Percentiles rank a stretch among this genome's conserved stretches.
Evolutionary conservation across 1,140 invertebrate genomes (phyloP).

Genomic region (Drosophila kohkoa): DNA sequence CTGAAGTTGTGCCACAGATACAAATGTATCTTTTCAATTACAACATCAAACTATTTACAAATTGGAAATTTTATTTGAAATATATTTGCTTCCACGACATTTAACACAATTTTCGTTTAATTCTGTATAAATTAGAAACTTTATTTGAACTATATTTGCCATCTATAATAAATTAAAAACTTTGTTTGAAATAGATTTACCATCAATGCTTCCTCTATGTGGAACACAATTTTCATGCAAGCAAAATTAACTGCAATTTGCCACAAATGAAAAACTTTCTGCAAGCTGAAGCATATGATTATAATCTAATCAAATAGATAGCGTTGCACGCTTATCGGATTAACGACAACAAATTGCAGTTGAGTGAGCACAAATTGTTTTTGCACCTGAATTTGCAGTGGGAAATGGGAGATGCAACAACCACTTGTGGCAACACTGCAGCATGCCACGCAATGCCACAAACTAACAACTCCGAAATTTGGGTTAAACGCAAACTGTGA

Average conservation of each 20-base stretch:
- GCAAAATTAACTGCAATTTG: neutral
- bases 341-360: slow-evolving; percentile 32
- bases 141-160: too few relatives aligned
- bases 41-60: too few relatives aligned
- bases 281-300: neutral
- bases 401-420: slow-evolving; percentile 41
- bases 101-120: too few relatives aligned
- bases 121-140: too few relatives aligned
- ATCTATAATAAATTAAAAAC: too few relatives aligned
- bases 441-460: slow-evolving; percentile 51
- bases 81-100: neutral
- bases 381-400: slow-evolving; percentile 66
- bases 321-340: slow-evolving; percentile 34
- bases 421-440: slow-evolving; percentile 39
- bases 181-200: neutral
- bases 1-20: too few relatives aligned
- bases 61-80: too few relatives aligned
- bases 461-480: slow-evolving; percentile 48
- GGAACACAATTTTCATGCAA: neutral
- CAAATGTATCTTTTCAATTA: too few relatives aligned
- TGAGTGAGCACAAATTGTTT: slow-evolving; percentile 63
- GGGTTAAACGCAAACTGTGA: slow-evolving; percentile 59
- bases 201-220: too few relatives aligned
- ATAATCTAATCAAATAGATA: slow-evolving; percentile 6
- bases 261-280: neutral